Percentiles rank a stretch among this genome's conserved stretches.
Conservation (phyloP, 1,140 invertebrate genomes). For the Chironomus tepperi region DNA sequence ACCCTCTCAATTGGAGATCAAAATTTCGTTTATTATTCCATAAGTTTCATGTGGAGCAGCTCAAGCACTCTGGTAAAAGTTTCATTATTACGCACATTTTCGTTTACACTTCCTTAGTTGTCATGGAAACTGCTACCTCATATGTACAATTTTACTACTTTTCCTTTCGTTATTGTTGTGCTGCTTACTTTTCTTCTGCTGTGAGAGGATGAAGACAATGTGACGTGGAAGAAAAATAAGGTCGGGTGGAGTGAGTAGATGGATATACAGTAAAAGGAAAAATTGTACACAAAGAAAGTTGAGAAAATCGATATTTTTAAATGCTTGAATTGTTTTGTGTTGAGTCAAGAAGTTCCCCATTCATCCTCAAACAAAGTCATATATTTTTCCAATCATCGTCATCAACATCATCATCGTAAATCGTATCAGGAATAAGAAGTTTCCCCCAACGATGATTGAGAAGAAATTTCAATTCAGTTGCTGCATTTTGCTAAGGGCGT, state of each 20-base stretch:
- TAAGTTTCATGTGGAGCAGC: no score
- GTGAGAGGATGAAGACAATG: not conserved
- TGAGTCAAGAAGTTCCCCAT: not conserved
- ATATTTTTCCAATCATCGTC: not conserved
- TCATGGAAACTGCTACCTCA: not conserved
- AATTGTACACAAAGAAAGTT: no score
- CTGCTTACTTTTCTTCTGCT: not conserved
- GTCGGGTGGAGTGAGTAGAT: not conserved
- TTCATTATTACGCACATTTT: constrained; percentile 18
- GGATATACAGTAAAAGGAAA: no score
- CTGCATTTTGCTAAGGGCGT: constrained; percentile 11
- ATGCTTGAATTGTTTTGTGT: constrained; percentile 7
- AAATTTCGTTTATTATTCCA: no score
- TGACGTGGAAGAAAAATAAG: constrained; percentile 12
- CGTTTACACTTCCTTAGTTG: constrained; percentile 16
- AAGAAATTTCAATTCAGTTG: not conserved
- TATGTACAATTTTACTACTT: not conserved
- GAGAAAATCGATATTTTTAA: constrained; percentile 23
- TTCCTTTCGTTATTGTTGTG: no score
- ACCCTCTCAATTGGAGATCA: no score
- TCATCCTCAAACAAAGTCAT: not conserved
- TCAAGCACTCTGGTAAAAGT: not conserved
- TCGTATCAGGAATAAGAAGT: not conserved
- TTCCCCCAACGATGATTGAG: not conserved
- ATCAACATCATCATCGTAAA: not conserved